Percentiles rank a stretch among this genome's conserved stretches.
phyloP scores from a whole-genome alignment of 2,113 vertebrate genomes.

The Megalops atlanticus region DNA sequence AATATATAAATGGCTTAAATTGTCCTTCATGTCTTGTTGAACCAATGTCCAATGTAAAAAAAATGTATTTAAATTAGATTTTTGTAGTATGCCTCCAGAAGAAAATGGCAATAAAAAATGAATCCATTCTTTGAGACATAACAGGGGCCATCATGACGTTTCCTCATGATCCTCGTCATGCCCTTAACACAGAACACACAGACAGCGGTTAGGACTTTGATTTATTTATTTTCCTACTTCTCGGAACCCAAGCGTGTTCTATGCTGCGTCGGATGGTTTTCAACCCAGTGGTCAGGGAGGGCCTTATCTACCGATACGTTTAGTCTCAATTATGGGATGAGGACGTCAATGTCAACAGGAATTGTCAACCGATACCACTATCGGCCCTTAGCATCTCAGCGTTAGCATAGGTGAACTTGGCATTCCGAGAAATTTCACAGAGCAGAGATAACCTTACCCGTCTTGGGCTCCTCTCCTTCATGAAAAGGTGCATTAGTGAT shows the following conservation, averaged over 20 bases:
- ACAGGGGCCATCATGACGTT: not conserved
- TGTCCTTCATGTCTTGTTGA: no score
- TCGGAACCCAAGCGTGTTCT: constrained; percentile 1
- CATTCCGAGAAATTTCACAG: constrained; percentile 71
- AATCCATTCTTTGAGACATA: not conserved
- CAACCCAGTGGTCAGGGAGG: constrained; percentile 29
- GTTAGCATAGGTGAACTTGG: constrained; percentile 76
- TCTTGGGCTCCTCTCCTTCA: constrained; percentile 58
- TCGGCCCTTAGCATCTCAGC: constrained; percentile 72
- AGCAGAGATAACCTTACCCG: constrained; percentile 72
- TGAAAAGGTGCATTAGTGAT: constrained; percentile 74
- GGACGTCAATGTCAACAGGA: constrained; percentile 15
- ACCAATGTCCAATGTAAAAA: no score
- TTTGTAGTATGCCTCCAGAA: not conserved
- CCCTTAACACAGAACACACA: not conserved
- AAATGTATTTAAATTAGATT: no score
- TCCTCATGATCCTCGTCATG: not conserved
- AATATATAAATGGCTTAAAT: no score
- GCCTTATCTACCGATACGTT: constrained; percentile 40
- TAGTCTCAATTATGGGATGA: constrained; percentile 11
- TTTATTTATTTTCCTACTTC: not conserved
- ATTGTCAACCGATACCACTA: constrained; percentile 65
- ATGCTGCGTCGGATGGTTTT: not conserved
- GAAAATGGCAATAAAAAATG: not conserved
- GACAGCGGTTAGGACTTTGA: not conserved